Percentiles rank a stretch among this genome's conserved stretches.
These are phyloP conservation scores for Rhynchophorus ferrugineus DNA, from an alignment of 1,140 invertebrate species.

Conservation along the genomic window DNA sequence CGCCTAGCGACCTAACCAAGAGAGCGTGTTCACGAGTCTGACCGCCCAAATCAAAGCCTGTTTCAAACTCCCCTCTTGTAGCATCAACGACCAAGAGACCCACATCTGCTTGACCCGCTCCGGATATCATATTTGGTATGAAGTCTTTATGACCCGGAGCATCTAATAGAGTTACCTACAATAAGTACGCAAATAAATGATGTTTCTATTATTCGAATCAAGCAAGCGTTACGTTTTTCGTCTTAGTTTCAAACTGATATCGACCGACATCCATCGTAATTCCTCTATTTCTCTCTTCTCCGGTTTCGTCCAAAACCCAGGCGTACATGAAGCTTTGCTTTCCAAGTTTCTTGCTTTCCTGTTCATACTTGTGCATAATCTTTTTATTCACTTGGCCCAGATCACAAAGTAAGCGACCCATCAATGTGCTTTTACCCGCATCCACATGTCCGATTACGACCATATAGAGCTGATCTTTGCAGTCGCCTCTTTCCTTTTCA, in stretches of 20 bases:
- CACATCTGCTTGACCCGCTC: constrained; percentile 94
- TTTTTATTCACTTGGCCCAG: constrained; percentile 85
- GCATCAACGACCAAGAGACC: constrained; percentile 94
- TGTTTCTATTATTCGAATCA: background rate
- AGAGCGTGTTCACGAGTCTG: constrained; percentile 97
- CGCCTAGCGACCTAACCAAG: constrained; percentile 84
- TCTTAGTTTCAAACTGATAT: constrained; percentile 86
- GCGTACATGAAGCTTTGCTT: constrained; percentile 98
- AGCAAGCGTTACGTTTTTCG: constrained; percentile 46
- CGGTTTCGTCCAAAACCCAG: constrained; percentile 98
- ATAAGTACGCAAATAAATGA: constrained; percentile 1
- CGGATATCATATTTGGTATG: constrained; percentile 99
- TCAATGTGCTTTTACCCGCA: constrained; percentile 96
- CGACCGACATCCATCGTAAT: constrained; percentile 96
- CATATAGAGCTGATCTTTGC: constrained; percentile 85
- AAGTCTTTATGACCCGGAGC: constrained; percentile 98
- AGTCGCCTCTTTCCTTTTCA: constrained; percentile 61
- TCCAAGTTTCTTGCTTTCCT: constrained; percentile 94
- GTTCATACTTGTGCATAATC: constrained; percentile 94
- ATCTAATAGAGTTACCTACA: constrained; percentile 75
- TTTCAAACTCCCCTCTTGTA: constrained; percentile 94
- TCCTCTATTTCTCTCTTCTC: constrained; percentile 82
- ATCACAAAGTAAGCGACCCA: constrained; percentile 89
- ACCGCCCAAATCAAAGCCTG: constrained; percentile 94
- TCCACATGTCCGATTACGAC: constrained; percentile 98